phyloP scores from a whole-genome alignment of 2,888 invertebrate genomes.

The Pristionchus mayeri region DNA sequence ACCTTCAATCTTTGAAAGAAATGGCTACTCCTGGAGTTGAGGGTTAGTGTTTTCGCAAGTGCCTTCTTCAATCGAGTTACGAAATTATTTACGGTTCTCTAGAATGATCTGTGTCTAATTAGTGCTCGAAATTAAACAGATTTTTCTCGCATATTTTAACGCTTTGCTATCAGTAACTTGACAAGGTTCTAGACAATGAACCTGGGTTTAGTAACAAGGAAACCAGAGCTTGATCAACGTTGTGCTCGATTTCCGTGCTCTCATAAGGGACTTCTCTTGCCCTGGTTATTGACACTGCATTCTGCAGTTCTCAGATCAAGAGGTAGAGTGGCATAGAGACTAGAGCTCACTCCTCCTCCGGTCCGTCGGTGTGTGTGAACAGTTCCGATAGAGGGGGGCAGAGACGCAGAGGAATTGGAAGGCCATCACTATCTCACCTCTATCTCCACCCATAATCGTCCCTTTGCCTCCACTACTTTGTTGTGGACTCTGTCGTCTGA shows the following conservation, averaged over 20 bases:
- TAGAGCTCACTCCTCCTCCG: neutral
- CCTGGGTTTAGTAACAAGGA: too few species aligned
- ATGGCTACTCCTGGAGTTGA: constrained; percentile 46
- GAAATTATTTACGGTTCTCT: too few species aligned
- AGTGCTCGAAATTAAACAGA: too few species aligned
- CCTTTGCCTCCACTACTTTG: neutral
- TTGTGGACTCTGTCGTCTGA: neutral
- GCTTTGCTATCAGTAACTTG: too few species aligned
- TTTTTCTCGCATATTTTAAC: too few species aligned
- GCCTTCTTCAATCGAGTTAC: too few species aligned
- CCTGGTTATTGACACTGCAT: neutral
- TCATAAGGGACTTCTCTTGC: too few species aligned
- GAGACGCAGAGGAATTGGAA: constrained; percentile 48
- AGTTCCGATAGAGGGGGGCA: constrained; percentile 43
- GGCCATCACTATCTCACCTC: constrained; percentile 43
- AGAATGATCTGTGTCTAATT: too few species aligned
- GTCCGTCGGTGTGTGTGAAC: constrained; percentile 42
- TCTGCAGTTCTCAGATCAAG: neutral
- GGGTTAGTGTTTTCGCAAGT: neutral
- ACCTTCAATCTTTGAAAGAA: neutral
- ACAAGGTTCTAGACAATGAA: too few species aligned
- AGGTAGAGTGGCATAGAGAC: neutral
- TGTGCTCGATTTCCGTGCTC: too few species aligned
- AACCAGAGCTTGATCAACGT: too few species aligned
- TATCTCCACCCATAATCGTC: constrained; percentile 28